A percentile compares a stretch with the other conserved stretches of the same genome.
These are phyloP conservation scores for Periophthalmodon schlosseri DNA, from an alignment of 2,113 vertebrate species.

Conservation along the genomic window DNA sequence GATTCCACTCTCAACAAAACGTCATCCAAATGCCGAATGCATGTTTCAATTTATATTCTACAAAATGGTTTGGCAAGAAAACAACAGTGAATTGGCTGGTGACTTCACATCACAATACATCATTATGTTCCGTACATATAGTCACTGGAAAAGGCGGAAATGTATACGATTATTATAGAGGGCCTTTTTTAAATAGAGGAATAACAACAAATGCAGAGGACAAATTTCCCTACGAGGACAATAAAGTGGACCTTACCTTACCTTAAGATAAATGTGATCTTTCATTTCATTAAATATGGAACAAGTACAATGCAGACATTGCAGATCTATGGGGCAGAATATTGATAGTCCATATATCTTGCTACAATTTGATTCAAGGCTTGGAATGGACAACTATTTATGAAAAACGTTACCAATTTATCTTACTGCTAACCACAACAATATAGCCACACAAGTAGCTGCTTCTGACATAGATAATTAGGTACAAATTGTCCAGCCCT, in stretches of 20 bases:
- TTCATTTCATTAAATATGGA: too few relatives aligned
- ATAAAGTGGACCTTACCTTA: too few relatives aligned
- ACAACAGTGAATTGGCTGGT: background rate
- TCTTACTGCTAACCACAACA: background rate
- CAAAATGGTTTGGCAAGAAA: background rate
- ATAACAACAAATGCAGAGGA: background rate
- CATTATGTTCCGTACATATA: background rate
- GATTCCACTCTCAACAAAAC: background rate
- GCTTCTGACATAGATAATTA: background rate
- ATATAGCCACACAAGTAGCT: background rate
- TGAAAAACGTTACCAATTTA: background rate
- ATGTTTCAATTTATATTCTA: background rate
- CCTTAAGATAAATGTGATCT: too few relatives aligned
- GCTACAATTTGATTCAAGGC: background rate
- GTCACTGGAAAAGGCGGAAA: background rate
- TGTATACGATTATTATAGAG: background rate
- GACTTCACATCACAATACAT: background rate
- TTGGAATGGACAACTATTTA: background rate
- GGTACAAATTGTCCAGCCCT: constrained; percentile 1
- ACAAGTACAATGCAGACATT: too few relatives aligned
- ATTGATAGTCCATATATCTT: too few relatives aligned
- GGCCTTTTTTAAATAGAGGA: background rate
- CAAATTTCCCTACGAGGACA: too few relatives aligned
- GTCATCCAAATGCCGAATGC: background rate
- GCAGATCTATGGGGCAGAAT: too few relatives aligned